Percentiles rank a stretch among this genome's conserved stretches.
Conservation (phyloP, 2,888 invertebrate species). For the Phengaris arion region DNA sequence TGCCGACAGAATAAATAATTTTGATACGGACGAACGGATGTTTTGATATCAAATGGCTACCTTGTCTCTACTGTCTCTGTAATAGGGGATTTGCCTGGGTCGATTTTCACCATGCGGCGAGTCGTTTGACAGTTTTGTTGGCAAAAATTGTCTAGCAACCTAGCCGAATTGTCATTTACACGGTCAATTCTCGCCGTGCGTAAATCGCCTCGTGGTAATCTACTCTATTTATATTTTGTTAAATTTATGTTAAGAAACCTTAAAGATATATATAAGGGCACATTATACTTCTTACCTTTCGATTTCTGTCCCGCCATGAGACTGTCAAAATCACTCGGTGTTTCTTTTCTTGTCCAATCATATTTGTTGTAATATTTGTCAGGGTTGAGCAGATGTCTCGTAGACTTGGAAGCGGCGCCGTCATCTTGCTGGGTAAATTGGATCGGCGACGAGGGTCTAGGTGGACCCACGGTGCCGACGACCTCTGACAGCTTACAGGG, state of each 20-base stretch:
- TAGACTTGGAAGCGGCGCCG: conserved; percentile 87
- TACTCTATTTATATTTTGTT: too few species aligned
- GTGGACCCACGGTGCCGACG: conserved; percentile 87
- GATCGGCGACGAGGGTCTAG: conserved; percentile 86
- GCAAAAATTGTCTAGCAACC: too few species aligned
- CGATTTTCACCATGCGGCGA: too few species aligned
- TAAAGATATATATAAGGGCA: too few species aligned
- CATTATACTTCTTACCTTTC: conserved; percentile 58
- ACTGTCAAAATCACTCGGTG: conserved; percentile 69
- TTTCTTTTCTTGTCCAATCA: conserved; percentile 78
- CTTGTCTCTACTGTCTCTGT: too few species aligned
- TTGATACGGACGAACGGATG: neutral
- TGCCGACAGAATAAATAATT: neutral
- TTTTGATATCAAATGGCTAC: too few species aligned
- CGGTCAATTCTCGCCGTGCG: too few species aligned
- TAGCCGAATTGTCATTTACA: too few species aligned
- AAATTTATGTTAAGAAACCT: too few species aligned
- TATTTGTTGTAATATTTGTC: conserved; percentile 83
- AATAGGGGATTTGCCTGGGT: too few species aligned
- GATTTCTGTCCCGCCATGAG: conserved; percentile 66
- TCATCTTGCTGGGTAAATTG: conserved; percentile 90
- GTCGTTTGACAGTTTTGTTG: too few species aligned
- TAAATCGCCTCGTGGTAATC: too few species aligned
- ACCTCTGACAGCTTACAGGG: conserved; percentile 85
- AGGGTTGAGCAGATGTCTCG: conserved; percentile 86